Conservation (phyloP, 1,140 invertebrate species). For the Zaprionus lachaisei region DNA sequence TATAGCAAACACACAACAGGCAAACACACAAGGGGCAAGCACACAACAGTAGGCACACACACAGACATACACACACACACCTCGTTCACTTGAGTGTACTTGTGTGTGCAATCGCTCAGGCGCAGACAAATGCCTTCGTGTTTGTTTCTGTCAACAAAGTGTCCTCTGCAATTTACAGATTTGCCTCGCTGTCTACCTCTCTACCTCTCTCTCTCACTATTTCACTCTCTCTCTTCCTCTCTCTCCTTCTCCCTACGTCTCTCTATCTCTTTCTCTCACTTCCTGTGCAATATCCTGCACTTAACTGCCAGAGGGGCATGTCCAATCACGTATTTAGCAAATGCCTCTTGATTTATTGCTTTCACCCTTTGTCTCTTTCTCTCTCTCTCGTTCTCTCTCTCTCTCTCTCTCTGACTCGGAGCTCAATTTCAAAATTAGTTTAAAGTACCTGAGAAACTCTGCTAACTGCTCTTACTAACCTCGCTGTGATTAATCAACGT, state of each 20-base stretch:
- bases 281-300: conserved; percentile 5
- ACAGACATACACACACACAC: background rate
- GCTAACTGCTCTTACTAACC: no score
- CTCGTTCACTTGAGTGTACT: conserved; percentile 14
- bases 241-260: background rate
- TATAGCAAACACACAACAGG: background rate
- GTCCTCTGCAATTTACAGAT: conserved; percentile 56
- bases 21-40: background rate
- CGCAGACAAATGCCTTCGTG: conserved; percentile 69
- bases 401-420: no score
- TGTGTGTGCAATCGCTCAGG: conserved; percentile 63
- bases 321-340: background rate
- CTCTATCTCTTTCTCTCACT: background rate
- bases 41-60: background rate
- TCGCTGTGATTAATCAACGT: no score
- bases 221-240: background rate
- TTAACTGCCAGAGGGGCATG: conserved; percentile 1
- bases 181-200: conserved; percentile 21
- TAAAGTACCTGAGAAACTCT: no score
- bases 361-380: no score
- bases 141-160: conserved; percentile 71
- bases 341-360: background rate
- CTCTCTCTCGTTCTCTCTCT: no score
- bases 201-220: background rate
- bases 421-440: no score